Evolutionary conservation across 2,888 invertebrate genomes (phyloP).

Genomic region (Lepidochrysops patricia): DNA sequence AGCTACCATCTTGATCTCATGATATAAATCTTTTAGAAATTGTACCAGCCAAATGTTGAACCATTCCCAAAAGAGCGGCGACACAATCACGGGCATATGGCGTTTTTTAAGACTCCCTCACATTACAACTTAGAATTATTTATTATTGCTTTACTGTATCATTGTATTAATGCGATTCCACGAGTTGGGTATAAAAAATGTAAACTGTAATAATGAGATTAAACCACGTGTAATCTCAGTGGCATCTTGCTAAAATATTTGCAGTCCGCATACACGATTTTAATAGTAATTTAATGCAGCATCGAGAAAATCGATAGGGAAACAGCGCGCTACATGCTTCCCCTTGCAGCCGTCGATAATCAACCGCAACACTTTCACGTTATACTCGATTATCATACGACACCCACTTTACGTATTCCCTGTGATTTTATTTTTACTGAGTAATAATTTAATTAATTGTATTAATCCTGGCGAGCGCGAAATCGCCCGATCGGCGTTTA

Average conservation of each 20-base stretch:
- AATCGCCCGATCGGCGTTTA: conserved; percentile 33
- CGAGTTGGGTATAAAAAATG: conserved; percentile 19
- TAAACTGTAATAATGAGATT: conserved; percentile 28
- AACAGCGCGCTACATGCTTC: conserved; percentile 57
- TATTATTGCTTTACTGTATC: conserved; percentile 23
- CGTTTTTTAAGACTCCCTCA: conserved; percentile 28
- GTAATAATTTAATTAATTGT: conserved; percentile 16
- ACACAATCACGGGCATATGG: conserved; percentile 57
- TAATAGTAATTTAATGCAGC: conserved; percentile 67
- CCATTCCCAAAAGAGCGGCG: conserved; percentile 66
- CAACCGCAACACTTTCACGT: conserved; percentile 44
- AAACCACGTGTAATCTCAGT: conserved; percentile 34
- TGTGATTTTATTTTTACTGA: neutral
- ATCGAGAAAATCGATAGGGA: conserved; percentile 72
- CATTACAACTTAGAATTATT: conserved; percentile 24
- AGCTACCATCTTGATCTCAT: conserved; percentile 69
- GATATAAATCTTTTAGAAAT: conserved; percentile 63
- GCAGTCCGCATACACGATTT: conserved; percentile 59
- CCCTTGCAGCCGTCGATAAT: conserved; percentile 44
- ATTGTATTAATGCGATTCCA: conserved; percentile 17
- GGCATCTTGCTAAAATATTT: conserved; percentile 47
- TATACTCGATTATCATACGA: conserved; percentile 28
- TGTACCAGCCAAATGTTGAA: conserved; percentile 64
- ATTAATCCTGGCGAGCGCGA: conserved; percentile 22
- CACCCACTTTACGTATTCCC: neutral